Base-by-base conservation (phyloP, 2,888 invertebrate species). In the Lasius platythorax region DNA sequence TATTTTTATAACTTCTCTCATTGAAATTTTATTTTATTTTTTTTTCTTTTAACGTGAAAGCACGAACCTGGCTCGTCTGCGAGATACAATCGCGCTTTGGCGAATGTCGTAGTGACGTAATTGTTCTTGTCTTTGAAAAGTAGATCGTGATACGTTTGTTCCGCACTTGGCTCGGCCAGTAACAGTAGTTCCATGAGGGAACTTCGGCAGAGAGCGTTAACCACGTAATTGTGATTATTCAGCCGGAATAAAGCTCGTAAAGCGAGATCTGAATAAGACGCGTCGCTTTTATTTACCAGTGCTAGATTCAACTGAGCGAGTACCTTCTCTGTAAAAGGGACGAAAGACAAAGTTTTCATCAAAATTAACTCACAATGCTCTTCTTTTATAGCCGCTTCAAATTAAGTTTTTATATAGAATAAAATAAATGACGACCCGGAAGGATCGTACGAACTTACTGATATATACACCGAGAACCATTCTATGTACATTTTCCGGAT, bases 201-300 rank as follows among this genome's bases (percentile, higher is more conserved):
- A 85, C 98, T 98, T 90, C 98, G 97, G 91, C 98, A 98, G 37
- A 99, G 95, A 12, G 99, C 98, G 95, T 98, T 99, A n/a, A 99
- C 96, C 86, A 99, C 97, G 93, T 99, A 99, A 94, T 99, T 97
- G 89, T 98, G 98, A 95, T 99, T 99, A 95, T 99, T 99, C 64
- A 99, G 95, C 85, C 99, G 96, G 94, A 99, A 99, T 78, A 99
- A 96, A 9, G 98, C 98, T 91, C 98, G 97, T 23, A 99, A 96
- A 4, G 98, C 98, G 64, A 96, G 95, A 94, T 99, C 99, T 58
- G 97, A 97, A 93, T 99, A 99, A 8, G 94, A 93, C 85, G 98
- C 97, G 92, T 99, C 99, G 94, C 98, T 98, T 95, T 99, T 98
- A 94, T 97, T 98, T 85, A 98, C 97, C 50, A 99, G 96, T 11